phyloP scores from a whole-genome alignment of 2,113 vertebrate species.

The Tiliqua scincoides region DNA sequence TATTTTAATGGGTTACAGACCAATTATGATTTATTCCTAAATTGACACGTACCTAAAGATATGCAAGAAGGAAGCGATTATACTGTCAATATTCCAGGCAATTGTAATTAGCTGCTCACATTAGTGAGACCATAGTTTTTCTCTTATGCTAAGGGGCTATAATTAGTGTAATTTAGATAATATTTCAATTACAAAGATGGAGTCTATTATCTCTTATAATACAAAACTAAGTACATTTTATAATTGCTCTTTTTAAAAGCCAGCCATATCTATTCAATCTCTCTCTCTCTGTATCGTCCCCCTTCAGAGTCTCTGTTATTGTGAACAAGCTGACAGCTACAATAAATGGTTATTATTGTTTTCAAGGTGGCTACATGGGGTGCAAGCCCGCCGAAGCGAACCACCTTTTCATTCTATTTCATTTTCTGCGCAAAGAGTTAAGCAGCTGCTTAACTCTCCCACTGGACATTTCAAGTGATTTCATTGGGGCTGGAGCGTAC shows the following conservation, averaged over 20 bases:
- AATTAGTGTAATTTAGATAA: slow-evolving; percentile 72
- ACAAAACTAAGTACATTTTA: slow-evolving; percentile 47
- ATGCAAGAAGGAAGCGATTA: slow-evolving; percentile 59
- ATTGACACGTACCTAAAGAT: slow-evolving; percentile 50
- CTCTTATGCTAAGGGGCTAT: slow-evolving; percentile 51
- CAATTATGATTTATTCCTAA: slow-evolving; percentile 48
- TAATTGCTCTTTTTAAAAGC: slow-evolving; percentile 32
- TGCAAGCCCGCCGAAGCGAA: background rate
- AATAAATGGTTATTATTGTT: background rate
- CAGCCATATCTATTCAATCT: slow-evolving; percentile 29
- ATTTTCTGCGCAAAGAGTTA: background rate
- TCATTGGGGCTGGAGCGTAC: background rate
- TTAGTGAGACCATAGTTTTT: slow-evolving; percentile 62
- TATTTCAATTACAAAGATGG: slow-evolving; percentile 65
- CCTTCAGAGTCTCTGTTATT: background rate
- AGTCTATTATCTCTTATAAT: slow-evolving; percentile 53
- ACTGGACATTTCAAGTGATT: background rate
- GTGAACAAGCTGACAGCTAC: slow-evolving; percentile 1
- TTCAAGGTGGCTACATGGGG: background rate
- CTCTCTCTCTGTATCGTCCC: background rate
- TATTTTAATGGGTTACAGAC: slow-evolving; percentile 2
- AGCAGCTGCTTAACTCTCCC: too few relatives aligned
- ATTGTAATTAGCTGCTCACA: slow-evolving; percentile 65
- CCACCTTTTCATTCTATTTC: background rate
- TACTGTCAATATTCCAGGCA: slow-evolving; percentile 50